Evolutionary conservation across 2,113 vertebrate species (phyloP).

Genomic region (Probosciger aterrimus): DNA sequence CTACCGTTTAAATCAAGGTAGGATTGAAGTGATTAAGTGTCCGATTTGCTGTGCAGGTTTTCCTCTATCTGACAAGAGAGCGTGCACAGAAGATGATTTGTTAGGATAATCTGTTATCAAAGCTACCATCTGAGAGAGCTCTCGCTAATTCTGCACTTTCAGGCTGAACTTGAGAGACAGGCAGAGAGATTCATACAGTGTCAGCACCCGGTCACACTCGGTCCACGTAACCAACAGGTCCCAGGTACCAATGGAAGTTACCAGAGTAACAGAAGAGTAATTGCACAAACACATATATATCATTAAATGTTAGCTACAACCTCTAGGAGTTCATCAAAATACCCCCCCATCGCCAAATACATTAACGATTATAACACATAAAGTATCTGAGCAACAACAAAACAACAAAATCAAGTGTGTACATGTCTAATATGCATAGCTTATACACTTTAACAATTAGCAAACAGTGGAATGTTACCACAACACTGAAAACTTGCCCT

Average conservation of each 20-base stretch:
- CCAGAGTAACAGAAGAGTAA: background rate
- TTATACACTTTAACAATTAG: slow-evolving; percentile 41
- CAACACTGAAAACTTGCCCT: slow-evolving; percentile 43
- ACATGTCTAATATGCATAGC: slow-evolving; percentile 50
- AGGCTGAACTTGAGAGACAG: background rate
- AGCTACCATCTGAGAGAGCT: background rate
- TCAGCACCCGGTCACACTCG: background rate
- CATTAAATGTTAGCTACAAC: background rate
- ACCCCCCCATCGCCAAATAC: background rate
- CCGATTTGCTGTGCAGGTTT: background rate
- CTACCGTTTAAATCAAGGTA: background rate
- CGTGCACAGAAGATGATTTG: background rate
- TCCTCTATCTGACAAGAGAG: background rate
- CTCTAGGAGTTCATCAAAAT: background rate
- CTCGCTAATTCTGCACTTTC: background rate
- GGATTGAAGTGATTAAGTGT: background rate
- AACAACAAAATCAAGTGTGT: slow-evolving; percentile 35
- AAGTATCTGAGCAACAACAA: background rate
- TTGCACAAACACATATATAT: background rate
- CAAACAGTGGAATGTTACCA: slow-evolving; percentile 44
- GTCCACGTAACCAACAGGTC: background rate
- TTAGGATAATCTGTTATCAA: background rate
- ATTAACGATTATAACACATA: background rate
- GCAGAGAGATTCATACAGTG: background rate
- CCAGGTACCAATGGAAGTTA: background rate